Percentiles rank a stretch among this genome's conserved stretches.
These are phyloP conservation scores for Dromococcyx pavoninus DNA, from an alignment of 2,797 vertebrate genomes.

Conservation along the genomic window DNA sequence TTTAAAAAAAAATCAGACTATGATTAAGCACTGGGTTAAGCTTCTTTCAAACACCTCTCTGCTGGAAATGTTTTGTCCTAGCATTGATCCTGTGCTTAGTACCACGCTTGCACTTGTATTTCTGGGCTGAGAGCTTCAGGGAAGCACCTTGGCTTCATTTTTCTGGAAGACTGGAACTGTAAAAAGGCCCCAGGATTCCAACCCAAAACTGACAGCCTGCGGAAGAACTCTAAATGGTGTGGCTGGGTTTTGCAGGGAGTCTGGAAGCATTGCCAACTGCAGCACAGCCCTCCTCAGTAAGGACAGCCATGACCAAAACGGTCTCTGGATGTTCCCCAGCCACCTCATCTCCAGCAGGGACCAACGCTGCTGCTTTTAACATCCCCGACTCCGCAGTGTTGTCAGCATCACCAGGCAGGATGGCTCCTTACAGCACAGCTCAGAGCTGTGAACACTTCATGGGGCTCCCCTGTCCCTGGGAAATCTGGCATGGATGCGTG, in stretches of 20 bases:
- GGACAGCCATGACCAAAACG: accelerated
- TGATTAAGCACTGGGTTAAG: not conserved
- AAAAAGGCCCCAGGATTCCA: not conserved
- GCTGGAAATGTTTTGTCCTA: not conserved
- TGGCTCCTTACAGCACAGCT: not conserved
- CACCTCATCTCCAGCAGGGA: not conserved
- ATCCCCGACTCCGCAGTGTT: accelerated
- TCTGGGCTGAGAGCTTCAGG: not conserved
- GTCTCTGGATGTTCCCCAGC: not conserved
- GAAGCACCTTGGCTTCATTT: not conserved
- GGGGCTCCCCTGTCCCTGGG: not conserved
- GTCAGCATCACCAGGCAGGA: accelerated
- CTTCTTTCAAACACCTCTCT: not conserved
- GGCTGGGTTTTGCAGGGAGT: not conserved
- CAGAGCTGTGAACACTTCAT: not conserved
- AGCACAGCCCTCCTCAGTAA: not conserved
- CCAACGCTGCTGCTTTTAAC: not conserved
- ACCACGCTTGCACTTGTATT: not conserved
- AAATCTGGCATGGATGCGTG: not conserved
- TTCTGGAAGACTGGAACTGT: not conserved
- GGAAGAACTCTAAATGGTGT: not conserved
- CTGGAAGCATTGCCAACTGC: not conserved
- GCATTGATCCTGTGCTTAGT: not conserved
- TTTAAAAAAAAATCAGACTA: not conserved
- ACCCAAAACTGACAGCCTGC: not conserved